These are phyloP conservation scores for Ibidorhyncha struthersii DNA, from an alignment of 2,113 vertebrate genomes.

Conservation along the genomic window DNA sequence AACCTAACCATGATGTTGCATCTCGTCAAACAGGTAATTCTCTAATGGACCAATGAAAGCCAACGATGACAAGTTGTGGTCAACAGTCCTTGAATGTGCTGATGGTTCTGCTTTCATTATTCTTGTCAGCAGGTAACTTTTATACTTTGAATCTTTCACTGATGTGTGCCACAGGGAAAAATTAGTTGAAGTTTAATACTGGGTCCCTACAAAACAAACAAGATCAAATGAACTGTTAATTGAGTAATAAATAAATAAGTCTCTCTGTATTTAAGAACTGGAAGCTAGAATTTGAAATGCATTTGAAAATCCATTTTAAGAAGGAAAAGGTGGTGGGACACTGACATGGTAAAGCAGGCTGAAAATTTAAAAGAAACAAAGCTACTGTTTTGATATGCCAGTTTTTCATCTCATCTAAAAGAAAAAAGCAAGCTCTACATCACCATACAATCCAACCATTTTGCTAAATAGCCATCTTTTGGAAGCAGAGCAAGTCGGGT, in stretches of 20 bases:
- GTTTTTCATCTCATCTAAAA: background rate
- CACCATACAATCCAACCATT: background rate
- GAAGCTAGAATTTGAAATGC: background rate
- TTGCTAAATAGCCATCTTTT: background rate
- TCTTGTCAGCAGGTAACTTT: conserved; percentile 88
- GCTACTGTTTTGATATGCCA: background rate
- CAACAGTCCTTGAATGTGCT: conserved; percentile 89
- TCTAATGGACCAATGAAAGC: conserved; percentile 82
- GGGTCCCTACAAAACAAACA: background rate
- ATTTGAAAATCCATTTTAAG: background rate
- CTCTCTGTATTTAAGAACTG: background rate
- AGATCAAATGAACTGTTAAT: background rate
- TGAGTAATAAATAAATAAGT: background rate
- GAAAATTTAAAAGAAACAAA: background rate
- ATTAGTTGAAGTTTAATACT: background rate
- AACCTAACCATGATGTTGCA: background rate
- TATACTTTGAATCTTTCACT: background rate
- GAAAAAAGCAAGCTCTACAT: background rate
- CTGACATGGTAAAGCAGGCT: background rate
- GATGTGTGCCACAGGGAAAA: background rate
- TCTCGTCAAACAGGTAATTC: conserved; percentile 71
- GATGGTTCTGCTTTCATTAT: conserved; percentile 84
- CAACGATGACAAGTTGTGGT: conserved; percentile 95
- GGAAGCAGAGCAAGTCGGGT: background rate
- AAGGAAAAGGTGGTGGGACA: background rate